These are phyloP conservation scores for Anoplophora glabripennis DNA, from an alignment of 1,140 invertebrate species.

Conservation along the genomic window DNA sequence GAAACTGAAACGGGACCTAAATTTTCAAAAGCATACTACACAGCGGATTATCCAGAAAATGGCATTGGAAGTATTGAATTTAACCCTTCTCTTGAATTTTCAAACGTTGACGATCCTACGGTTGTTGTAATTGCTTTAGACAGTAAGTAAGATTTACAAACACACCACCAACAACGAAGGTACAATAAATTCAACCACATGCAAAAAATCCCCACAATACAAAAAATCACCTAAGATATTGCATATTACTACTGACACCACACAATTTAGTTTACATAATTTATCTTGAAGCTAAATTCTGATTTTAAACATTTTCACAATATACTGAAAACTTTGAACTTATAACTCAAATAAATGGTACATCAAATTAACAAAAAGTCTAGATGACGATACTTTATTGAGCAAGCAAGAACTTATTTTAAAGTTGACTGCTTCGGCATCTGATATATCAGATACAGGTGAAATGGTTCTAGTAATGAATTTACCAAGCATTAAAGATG, in stretches of 20 bases:
- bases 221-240: too few relatives aligned
- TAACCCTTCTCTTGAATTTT: neutral
- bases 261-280: too few relatives aligned
- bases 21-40: neutral
- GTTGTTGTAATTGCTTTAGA: too few relatives aligned
- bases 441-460: neutral
- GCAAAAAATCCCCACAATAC: too few relatives aligned
- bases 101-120: too few relatives aligned
- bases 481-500: neutral
- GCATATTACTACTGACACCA: too few relatives aligned
- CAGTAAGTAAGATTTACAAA: too few relatives aligned
- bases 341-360: neutral
- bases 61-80: neutral
- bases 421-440: neutral
- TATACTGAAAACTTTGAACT: neutral
- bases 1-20: neutral
- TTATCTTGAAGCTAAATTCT: too few relatives aligned
- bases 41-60: conserved; percentile 2
- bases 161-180: too few relatives aligned
- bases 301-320: neutral
- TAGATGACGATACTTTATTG: neutral
- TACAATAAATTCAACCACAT: too few relatives aligned
- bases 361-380: neutral
- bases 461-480: neutral
- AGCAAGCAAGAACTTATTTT: neutral